phyloP scores from a whole-genome alignment of 2,888 invertebrate species.

The Norana najaformis region DNA sequence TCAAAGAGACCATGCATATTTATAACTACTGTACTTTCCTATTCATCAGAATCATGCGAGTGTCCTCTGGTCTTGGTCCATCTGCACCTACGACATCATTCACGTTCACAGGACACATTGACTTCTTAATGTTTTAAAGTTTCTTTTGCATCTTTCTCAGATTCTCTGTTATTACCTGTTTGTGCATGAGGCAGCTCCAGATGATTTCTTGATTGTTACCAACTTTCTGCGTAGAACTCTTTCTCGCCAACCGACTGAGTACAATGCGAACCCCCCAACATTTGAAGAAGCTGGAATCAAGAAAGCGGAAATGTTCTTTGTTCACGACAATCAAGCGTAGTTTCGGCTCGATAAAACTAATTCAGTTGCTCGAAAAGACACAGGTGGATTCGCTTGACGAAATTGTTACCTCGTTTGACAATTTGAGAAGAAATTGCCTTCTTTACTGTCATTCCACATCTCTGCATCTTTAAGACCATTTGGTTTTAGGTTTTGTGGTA shows the following conservation, averaged over 20 bases:
- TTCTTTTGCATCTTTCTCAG: conserved; percentile 66
- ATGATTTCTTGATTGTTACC: conserved; percentile 90
- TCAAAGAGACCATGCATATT: no score
- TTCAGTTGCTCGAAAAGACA: no score
- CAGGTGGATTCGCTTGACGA: no score
- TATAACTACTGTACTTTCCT: no score
- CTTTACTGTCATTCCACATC: no score
- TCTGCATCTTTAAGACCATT: no score
- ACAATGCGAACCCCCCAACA: conserved; percentile 66
- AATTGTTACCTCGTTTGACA: no score
- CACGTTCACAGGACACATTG: not conserved
- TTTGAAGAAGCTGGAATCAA: conserved; percentile 80
- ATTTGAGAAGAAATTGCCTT: no score
- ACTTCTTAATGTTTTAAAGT: not conserved
- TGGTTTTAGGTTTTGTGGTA: no score
- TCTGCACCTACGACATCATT: no score
- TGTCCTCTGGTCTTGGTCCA: no score
- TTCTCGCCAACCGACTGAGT: conserved; percentile 67
- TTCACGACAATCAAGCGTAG: conserved; percentile 85
- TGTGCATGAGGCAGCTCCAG: conserved; percentile 89
- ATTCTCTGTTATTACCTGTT: conserved; percentile 92
- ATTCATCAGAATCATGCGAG: no score
- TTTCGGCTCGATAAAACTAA: not conserved
- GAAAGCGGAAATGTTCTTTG: conserved; percentile 87
- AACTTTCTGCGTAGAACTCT: conserved; percentile 89